Evolutionary conservation across 2,888 invertebrate genomes (phyloP).

Genomic region (Dexiosoma caninum): DNA sequence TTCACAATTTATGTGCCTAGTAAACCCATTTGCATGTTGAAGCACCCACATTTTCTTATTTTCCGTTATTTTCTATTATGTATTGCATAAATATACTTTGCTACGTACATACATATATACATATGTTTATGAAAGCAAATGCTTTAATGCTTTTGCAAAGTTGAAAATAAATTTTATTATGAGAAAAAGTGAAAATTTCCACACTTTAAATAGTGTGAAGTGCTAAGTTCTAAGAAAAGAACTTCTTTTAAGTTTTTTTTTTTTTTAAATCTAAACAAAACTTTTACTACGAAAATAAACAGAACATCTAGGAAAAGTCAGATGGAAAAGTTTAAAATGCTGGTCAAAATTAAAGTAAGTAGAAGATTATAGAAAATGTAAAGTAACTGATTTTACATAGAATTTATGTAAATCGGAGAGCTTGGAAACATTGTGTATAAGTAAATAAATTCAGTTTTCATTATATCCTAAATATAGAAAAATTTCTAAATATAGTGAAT

Average conservation of each 20-base stretch:
- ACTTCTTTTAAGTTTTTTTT: not conserved
- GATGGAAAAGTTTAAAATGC: not conserved
- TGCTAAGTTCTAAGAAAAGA: conserved; percentile 60
- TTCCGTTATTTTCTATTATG: too few relatives aligned
- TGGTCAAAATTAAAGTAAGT: not conserved
- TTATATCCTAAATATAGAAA: too few relatives aligned
- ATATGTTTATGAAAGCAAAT: not conserved
- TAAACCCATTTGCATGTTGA: not conserved
- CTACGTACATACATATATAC: not conserved
- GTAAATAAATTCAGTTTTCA: too few relatives aligned
- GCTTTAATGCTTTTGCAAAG: conserved; percentile 24
- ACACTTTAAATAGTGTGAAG: conserved; percentile 70
- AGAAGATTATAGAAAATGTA: not conserved
- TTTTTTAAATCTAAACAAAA: conserved; percentile 26
- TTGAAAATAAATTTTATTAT: conserved; percentile 74
- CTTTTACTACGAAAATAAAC: conserved; percentile 21
- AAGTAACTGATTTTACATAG: too few relatives aligned
- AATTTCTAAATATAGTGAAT: too few relatives aligned
- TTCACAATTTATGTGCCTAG: not conserved
- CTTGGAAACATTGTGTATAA: too few relatives aligned
- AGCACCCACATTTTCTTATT: not conserved
- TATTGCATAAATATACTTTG: too few relatives aligned
- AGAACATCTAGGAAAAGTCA: conserved; percentile 1
- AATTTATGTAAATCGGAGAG: too few relatives aligned
- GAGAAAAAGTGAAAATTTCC: conserved; percentile 73